Base-by-base conservation (phyloP, 2,888 invertebrate genomes). In the Hydriomena furcata region DNA sequence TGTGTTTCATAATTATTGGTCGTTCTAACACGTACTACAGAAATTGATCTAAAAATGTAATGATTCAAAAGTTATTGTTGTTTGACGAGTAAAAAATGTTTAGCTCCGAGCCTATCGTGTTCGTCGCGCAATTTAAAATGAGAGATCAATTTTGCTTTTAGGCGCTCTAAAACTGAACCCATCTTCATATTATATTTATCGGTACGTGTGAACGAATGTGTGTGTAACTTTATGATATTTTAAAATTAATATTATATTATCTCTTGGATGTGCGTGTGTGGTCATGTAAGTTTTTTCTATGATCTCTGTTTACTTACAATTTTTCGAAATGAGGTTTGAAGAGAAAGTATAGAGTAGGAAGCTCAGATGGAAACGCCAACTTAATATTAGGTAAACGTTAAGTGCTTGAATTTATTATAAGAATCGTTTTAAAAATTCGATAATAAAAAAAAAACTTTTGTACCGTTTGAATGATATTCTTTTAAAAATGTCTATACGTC, bases 251-350 rank as follows among this genome's bases (percentile, higher is more conserved):
- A 63, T 64, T 73, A 79, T 71, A 67, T 75, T 78, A 79, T 65
- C 21, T 41, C 46, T 52, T 52, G 52, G 50, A 67, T 71, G 62
- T 71, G 36, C 71, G 78, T 73, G 84, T 86, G 84, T 83, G 81
- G 77, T 85, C 77, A 76, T 82, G 77, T 76, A 73, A 69, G 66
- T 82, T 79, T 82, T 17, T 79, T 72, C 63, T 75, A 73, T 84
- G 83, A 85, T 87, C 85, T 84, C 87, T 70, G 83, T 88, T 88
- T 83, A 75, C 73, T 88, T 89, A 87, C 90, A 89, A 86, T 88
- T 74, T 85, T 82, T 83, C 84, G 88, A 72, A 88, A 87, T 84
- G 81, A 64, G 81, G 79, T 67, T 68, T 42, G 76, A 58, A 56
- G 61, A 58, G 56, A 56, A 66, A 46, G 42, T 59, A 48, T 61